phyloP scores from a whole-genome alignment of 2,113 vertebrate species.

The Triplophysa rosa region DNA sequence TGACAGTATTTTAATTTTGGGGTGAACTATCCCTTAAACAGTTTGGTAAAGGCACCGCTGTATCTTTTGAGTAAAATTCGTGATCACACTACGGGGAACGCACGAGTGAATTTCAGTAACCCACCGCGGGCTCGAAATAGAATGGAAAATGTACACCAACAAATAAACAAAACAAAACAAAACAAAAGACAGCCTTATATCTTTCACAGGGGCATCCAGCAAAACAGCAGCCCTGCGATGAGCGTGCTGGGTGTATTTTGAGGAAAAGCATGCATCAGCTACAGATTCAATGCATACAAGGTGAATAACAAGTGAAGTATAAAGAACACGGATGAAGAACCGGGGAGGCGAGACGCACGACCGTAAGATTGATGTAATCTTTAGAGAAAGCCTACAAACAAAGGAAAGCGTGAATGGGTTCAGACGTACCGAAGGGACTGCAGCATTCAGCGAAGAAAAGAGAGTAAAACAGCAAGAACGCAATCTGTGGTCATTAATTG shows the following conservation, averaged over 20 bases:
- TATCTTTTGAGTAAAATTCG: too few species aligned
- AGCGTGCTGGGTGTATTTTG: neutral
- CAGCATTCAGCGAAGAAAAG: neutral
- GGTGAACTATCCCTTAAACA: too few species aligned
- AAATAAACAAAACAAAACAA: too few species aligned
- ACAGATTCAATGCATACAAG: conserved; percentile 12
- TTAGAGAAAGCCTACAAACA: conserved; percentile 19
- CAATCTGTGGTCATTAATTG: conserved; percentile 47
- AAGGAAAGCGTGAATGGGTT: conserved; percentile 27
- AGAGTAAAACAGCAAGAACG: conserved; percentile 24
- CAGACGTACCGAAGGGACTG: conserved; percentile 6
- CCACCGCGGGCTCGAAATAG: too few species aligned
- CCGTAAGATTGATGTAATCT: conserved; percentile 27
- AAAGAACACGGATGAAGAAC: conserved; percentile 14
- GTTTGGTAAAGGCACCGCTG: too few species aligned
- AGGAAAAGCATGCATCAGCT: neutral
- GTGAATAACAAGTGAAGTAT: neutral
- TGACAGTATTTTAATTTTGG: too few species aligned
- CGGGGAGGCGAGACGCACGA: neutral
- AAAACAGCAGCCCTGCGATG: neutral
- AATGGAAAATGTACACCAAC: too few species aligned
- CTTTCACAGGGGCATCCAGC: neutral
- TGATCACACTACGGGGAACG: too few species aligned
- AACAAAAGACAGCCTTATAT: too few species aligned
- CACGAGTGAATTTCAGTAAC: too few species aligned